A percentile compares a stretch with the other conserved stretches of the same genome.
Evolutionary conservation across 53 echinoderm and acorn worm species (phyloP).

Genomic region (Arbacia lixula): DNA sequence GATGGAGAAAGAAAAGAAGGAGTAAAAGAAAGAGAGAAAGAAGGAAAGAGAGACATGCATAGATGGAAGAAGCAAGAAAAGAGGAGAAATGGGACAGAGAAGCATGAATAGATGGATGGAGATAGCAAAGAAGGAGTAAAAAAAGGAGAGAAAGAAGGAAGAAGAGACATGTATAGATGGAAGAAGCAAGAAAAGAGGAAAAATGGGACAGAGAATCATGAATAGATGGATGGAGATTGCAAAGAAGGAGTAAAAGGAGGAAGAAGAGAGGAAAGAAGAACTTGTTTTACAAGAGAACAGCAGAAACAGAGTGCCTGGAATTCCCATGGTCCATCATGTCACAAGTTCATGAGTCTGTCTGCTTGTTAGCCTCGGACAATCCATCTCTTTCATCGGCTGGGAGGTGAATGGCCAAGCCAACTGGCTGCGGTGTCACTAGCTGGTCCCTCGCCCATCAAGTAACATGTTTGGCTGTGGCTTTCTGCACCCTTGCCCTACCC

Average conservation of each 20-base stretch:
- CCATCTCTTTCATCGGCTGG: conserved; percentile 28
- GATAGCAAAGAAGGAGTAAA: no score
- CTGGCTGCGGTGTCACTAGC: conserved; percentile 31
- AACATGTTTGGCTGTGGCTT: conserved; percentile 51
- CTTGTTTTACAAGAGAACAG: neutral
- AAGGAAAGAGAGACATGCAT: no score
- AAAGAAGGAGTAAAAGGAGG: neutral
- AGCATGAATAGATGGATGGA: neutral
- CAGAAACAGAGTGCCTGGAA: neutral
- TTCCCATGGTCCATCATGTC: conserved; percentile 36
- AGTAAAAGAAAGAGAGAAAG: neutral
- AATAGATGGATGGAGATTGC: neutral
- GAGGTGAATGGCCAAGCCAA: conserved; percentile 46
- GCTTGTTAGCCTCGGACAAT: conserved; percentile 27
- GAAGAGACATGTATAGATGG: neutral
- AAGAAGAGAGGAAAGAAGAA: neutral
- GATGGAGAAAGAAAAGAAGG: neutral
- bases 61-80: neutral
- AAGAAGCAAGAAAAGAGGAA: neutral
- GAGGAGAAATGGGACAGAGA: no score
- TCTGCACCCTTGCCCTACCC: neutral
- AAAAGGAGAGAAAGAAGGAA: neutral
- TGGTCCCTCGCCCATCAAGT: conserved; percentile 41
- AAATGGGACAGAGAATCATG: neutral
- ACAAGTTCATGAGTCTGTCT: conserved; percentile 32